phyloP scores from a whole-genome alignment of 30 jellyfish, hydroid and myxozoan genomes.

The Morbakka virulenta region DNA sequence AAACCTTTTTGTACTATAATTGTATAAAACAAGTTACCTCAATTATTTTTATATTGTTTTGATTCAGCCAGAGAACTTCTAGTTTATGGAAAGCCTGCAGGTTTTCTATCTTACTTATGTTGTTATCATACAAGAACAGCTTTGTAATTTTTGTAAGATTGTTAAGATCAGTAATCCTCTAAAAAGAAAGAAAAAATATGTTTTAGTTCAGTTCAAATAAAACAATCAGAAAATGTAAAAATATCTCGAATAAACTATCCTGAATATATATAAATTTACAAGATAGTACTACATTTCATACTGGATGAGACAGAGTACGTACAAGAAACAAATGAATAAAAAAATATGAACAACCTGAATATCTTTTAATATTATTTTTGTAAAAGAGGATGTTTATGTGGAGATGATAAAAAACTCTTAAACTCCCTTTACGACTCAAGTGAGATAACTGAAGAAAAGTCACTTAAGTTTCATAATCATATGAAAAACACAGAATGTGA shows the following conservation, averaged over 20 bases:
- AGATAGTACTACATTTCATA: neutral
- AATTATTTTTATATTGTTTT: slow-evolving; percentile 50
- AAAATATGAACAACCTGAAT: neutral
- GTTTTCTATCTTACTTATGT: slow-evolving; percentile 62
- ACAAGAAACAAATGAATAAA: neutral
- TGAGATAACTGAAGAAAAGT: too few species aligned
- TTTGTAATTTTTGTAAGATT: slow-evolving; percentile 20
- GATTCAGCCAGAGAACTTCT: slow-evolving; percentile 75
- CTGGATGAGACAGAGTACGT: neutral
- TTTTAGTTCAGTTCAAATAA: too few species aligned
- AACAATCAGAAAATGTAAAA: too few species aligned
- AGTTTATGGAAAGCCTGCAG: slow-evolving; percentile 29
- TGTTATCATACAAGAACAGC: slow-evolving; percentile 63
- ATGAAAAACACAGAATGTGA: too few species aligned
- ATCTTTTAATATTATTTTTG: too few species aligned
- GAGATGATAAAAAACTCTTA: too few species aligned
- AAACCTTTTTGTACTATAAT: neutral
- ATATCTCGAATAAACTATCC: neutral
- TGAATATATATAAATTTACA: neutral
- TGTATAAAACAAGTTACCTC: slow-evolving; percentile 47
- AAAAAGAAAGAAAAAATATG: too few species aligned
- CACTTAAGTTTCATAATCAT: too few species aligned
- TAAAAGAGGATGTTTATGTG: too few species aligned
- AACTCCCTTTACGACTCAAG: too few species aligned
- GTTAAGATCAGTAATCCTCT: slow-evolving; percentile 66